phyloP scores from a whole-genome alignment of 1,140 invertebrate species.

The Pectinophora gossypiella region DNA sequence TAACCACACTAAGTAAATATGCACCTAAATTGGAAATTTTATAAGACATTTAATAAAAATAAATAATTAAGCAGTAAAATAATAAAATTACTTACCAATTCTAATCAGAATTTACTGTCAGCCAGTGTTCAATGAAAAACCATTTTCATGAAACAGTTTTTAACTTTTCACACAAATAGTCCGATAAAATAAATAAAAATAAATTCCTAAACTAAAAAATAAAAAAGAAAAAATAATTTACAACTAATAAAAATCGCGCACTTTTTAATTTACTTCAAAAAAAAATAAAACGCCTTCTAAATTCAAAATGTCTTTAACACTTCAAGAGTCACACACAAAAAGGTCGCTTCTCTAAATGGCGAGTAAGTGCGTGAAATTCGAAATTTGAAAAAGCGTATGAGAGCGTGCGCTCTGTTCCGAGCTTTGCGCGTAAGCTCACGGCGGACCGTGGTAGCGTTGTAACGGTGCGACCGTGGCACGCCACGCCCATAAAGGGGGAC shows the following conservation, averaged over 20 bases:
- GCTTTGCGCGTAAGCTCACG: constrained; percentile 45
- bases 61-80: too few relatives aligned
- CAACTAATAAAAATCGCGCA: not conserved
- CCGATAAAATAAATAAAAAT: too few relatives aligned
- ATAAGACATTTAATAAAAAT: too few relatives aligned
- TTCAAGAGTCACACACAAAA: too few relatives aligned
- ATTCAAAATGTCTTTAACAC: constrained; percentile 1
- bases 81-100: too few relatives aligned
- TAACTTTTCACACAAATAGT: too few relatives aligned
- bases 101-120: too few relatives aligned
- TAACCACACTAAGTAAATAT: too few relatives aligned
- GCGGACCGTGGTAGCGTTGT: constrained; percentile 56
- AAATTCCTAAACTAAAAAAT: not conserved
- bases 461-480: constrained; percentile 48
- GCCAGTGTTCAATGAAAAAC: too few relatives aligned
- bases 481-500: constrained; percentile 61
- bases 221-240: not conserved
- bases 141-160: too few relatives aligned
- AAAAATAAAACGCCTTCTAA: not conserved
- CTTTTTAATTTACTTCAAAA: not conserved
- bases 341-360: constrained; percentile 5
- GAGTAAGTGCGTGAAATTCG: constrained; percentile 16
- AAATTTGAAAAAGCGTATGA: constrained; percentile 24
- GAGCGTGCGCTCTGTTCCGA: constrained; percentile 27
- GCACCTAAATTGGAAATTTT: too few relatives aligned